phyloP scores from a whole-genome alignment of 2,797 vertebrate genomes.

The Rhinichthys osculus region DNA sequence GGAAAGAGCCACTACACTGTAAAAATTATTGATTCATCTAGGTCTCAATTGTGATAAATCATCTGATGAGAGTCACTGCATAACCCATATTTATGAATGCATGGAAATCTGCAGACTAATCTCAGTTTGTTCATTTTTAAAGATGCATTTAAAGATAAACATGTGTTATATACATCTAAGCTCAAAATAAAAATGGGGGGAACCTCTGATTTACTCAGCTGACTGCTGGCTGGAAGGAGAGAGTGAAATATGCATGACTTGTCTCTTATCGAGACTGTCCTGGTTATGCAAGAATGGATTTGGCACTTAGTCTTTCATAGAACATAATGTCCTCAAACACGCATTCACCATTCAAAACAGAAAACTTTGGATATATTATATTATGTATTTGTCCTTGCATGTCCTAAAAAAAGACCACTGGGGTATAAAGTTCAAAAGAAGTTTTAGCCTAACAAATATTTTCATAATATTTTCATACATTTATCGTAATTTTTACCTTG shows the following conservation, averaged over 20 bases:
- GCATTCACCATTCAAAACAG: conserved; percentile 67
- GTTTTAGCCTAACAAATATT: not conserved
- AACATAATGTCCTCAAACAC: conserved; percentile 70
- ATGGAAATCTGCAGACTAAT: not conserved
- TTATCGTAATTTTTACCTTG: not conserved
- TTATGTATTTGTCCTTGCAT: not conserved
- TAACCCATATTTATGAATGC: not conserved
- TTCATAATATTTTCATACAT: too few relatives aligned
- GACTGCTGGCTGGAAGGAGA: conserved; percentile 30
- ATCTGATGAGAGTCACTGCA: not conserved
- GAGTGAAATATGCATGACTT: conserved; percentile 52
- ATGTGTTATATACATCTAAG: not conserved
- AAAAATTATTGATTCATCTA: conserved; percentile 1
- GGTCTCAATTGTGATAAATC: not conserved
- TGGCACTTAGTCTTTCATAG: conserved; percentile 54
- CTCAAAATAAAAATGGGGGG: not conserved
- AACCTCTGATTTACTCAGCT: conserved; percentile 5
- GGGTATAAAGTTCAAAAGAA: not conserved
- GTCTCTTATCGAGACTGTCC: conserved; percentile 49
- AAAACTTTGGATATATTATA: conserved; percentile 52
- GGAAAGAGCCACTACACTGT: not conserved
- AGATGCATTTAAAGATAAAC: not conserved
- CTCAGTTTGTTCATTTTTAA: not conserved
- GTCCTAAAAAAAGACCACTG: not conserved
- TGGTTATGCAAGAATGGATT: conserved; percentile 68